Conservation (phyloP, 2,113 vertebrate genomes). For the Apaloderma vittatum region DNA sequence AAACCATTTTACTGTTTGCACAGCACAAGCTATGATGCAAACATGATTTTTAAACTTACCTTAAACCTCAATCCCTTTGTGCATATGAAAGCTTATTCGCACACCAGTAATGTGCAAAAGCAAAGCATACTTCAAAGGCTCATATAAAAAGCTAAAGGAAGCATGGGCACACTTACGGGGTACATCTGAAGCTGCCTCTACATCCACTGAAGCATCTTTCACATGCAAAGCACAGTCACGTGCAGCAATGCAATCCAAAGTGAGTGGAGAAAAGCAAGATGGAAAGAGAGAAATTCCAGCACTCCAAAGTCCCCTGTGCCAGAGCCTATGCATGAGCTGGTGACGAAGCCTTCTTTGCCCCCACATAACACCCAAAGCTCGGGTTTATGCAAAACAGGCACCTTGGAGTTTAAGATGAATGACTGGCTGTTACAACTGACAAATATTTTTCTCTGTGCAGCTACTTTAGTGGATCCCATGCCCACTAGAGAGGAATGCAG, state of each 20-base stretch:
- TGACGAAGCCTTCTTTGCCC: not conserved
- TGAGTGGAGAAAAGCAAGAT: not conserved
- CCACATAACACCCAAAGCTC: accelerated
- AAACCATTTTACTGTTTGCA: not conserved
- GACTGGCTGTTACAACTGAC: accelerated
- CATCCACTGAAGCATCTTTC: not conserved
- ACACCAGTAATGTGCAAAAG: not conserved
- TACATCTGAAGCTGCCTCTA: not conserved
- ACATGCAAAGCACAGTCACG: accelerated
- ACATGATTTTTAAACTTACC: not conserved
- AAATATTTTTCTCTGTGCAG: not conserved
- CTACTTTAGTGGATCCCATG: not conserved
- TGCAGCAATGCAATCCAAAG: not conserved
- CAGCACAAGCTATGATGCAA: not conserved
- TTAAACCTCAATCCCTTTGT: not conserved
- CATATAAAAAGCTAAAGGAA: accelerated
- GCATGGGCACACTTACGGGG: not conserved
- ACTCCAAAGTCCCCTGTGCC: accelerated
- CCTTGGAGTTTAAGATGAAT: not conserved
- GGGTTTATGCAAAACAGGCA: not conserved
- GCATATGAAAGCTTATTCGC: accelerated
- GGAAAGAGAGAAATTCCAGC: not conserved
- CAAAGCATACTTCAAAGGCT: not conserved
- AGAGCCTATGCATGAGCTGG: not conserved
- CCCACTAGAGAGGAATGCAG: not conserved